Evolutionary conservation across 2,888 invertebrate genomes (phyloP).

Genomic region (Diplolepis rosae): DNA sequence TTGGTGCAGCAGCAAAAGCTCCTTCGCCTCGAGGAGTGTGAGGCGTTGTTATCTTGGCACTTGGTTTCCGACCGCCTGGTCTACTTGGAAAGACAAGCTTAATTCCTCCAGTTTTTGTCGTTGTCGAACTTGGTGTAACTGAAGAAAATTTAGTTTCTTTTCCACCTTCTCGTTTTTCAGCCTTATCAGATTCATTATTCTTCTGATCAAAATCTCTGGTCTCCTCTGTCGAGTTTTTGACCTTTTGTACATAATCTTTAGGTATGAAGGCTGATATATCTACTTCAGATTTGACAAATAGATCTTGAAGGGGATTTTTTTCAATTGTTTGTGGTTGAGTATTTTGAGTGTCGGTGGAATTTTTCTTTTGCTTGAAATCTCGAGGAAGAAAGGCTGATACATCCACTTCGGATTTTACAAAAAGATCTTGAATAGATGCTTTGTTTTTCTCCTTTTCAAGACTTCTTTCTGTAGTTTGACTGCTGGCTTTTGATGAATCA

Average conservation of each 20-base stretch:
- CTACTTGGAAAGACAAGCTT: slow-evolving; percentile 89
- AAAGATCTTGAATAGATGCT: slow-evolving; percentile 59
- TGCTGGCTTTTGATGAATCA: slow-evolving; percentile 1
- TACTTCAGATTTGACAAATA: slow-evolving; percentile 67
- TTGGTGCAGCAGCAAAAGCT: slow-evolving; percentile 75
- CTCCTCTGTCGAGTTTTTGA: too few species aligned
- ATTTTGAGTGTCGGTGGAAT: slow-evolving; percentile 41
- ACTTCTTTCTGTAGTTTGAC: slow-evolving; percentile 41
- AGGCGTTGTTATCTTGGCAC: slow-evolving; percentile 78
- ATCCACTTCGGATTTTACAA: slow-evolving; percentile 69
- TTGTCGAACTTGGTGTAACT: slow-evolving; percentile 73
- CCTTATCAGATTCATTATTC: slow-evolving; percentile 17
- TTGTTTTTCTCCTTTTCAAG: slow-evolving; percentile 68
- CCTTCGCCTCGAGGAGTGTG: slow-evolving; percentile 74
- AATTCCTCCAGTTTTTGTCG: slow-evolving; percentile 72
- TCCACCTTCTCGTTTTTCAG: slow-evolving; percentile 32
- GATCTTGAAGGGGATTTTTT: slow-evolving; percentile 65
- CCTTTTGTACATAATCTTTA: too few species aligned
- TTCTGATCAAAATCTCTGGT: slow-evolving; percentile 67
- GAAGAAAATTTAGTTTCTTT: slow-evolving; percentile 66
- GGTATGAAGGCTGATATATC: slow-evolving; percentile 76
- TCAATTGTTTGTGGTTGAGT: slow-evolving; percentile 55
- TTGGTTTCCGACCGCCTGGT: slow-evolving; percentile 80
- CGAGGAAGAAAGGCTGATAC: slow-evolving; percentile 76
- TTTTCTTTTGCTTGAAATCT: slow-evolving; percentile 75